Percentiles rank a stretch among this genome's conserved stretches.
phyloP scores from a whole-genome alignment of 64 coral and sea anemone genomes.

The Hydrozoanthus tunicans region DNA sequence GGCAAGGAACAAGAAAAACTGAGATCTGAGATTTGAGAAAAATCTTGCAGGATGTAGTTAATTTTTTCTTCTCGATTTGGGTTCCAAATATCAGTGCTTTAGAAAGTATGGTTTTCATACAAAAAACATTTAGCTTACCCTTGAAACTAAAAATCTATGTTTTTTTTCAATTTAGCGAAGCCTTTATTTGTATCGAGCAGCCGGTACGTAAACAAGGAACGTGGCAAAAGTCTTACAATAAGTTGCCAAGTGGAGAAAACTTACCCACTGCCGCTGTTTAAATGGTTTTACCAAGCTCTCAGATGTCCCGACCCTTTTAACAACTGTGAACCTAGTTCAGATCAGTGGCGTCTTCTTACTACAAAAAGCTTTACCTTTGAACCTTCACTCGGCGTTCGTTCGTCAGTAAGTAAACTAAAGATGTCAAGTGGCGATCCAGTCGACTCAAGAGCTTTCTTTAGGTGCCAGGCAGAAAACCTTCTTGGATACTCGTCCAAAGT shows the following conservation, averaged over 20 bases:
- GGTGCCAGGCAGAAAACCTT: slow-evolving; percentile 12
- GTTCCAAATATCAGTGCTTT: no score
- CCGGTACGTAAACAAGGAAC: background rate
- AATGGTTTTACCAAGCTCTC: slow-evolving; percentile 20
- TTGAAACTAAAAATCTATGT: background rate
- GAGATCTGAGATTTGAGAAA: no score
- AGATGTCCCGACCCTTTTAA: background rate
- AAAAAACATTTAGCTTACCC: no score
- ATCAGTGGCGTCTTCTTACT: slow-evolving; percentile 6
- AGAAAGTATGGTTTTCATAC: no score
- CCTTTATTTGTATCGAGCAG: background rate
- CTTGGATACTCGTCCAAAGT: slow-evolving; percentile 15
- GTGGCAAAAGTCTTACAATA: background rate
- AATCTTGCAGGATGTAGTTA: no score
- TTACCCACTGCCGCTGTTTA: slow-evolving; percentile 17
- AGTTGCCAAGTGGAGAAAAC: background rate
- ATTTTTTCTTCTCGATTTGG: no score
- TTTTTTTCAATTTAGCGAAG: background rate
- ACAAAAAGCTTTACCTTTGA: background rate
- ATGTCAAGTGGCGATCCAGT: background rate
- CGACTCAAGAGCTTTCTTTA: background rate
- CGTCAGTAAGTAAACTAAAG: background rate
- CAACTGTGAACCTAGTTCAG: background rate
- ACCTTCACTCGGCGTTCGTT: background rate
- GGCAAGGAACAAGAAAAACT: no score